A percentile compares a stretch with the other conserved stretches of the same genome.
Evolutionary conservation across 2,113 vertebrate species (phyloP).

Genomic region (Cyprinus carpio): DNA sequence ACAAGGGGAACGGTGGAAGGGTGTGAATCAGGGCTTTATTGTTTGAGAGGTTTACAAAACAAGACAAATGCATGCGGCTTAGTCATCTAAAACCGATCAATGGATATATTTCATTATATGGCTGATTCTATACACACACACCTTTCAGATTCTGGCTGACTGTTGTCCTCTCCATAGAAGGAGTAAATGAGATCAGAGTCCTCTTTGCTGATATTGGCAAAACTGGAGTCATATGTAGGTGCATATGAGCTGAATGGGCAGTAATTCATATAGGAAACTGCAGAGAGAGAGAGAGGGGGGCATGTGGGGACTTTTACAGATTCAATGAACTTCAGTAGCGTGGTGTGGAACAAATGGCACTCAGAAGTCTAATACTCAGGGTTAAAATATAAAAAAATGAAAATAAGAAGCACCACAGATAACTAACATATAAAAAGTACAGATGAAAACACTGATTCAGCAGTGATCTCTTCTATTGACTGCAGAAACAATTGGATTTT

Average conservation of each 20-base stretch:
- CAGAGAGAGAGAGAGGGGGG: not conserved
- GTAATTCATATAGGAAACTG: conserved; percentile 94
- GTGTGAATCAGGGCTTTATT: conserved; percentile 34
- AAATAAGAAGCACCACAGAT: not conserved
- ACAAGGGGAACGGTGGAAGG: conserved; percentile 8
- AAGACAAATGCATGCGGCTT: not conserved
- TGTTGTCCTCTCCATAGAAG: conserved; percentile 88
- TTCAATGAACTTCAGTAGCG: not conserved
- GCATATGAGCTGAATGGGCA: conserved; percentile 94
- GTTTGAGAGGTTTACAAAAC: not conserved
- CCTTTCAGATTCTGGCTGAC: conserved; percentile 83
- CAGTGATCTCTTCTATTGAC: not conserved
- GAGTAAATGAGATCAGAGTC: conserved; percentile 93
- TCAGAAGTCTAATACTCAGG: not conserved
- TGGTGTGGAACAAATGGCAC: not conserved
- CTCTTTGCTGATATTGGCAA: conserved; percentile 94
- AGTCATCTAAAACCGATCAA: not conserved
- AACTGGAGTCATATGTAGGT: conserved; percentile 93
- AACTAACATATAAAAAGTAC: not conserved
- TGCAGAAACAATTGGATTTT: not conserved
- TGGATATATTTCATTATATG: not conserved
- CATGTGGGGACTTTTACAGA: not conserved
- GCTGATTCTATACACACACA: conserved; percentile 63
- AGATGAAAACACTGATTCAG: not conserved
- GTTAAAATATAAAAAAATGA: not conserved